phyloP scores from a whole-genome alignment of 2,888 invertebrate genomes.

The Mimas tiliae region DNA sequence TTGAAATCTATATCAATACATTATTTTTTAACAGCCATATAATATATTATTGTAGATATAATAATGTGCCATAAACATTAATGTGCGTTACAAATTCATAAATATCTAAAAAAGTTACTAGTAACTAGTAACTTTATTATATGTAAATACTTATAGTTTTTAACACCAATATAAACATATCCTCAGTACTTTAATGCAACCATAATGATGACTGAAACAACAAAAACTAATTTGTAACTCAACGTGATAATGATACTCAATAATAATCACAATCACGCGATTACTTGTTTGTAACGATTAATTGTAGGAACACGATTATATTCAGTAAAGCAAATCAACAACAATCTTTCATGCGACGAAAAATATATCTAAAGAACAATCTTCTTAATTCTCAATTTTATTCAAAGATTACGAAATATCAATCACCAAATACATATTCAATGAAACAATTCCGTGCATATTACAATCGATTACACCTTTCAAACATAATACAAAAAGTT shows the following conservation, averaged over 20 bases:
- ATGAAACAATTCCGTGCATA: neutral
- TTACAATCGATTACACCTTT: slow-evolving; percentile 10
- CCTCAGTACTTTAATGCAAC: too few species aligned
- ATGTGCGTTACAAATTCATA: neutral
- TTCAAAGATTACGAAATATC: slow-evolving; percentile 1
- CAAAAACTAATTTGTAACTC: slow-evolving; percentile 5
- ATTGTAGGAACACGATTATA: too few species aligned
- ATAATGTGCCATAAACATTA: too few species aligned
- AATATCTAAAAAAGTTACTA: neutral
- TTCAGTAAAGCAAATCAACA: too few species aligned
- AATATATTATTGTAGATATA: too few species aligned
- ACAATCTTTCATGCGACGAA: too few species aligned
- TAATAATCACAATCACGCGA: too few species aligned
- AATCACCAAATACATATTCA: slow-evolving; percentile 6
- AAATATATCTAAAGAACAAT: neutral
- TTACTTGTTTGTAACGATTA: too few species aligned
- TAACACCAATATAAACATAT: too few species aligned
- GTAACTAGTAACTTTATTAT: too few species aligned
- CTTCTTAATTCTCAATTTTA: neutral
- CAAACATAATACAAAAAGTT: slow-evolving; percentile 1
- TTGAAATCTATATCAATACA: too few species aligned
- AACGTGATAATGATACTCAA: neutral
- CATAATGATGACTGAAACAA: slow-evolving; percentile 1
- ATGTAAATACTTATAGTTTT: too few species aligned
- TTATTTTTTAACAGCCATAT: neutral